Percentiles rank a stretch among this genome's conserved stretches.
Evolutionary conservation across 2,797 vertebrate genomes (phyloP).

Genomic region (Oreochromis mossambicus): DNA sequence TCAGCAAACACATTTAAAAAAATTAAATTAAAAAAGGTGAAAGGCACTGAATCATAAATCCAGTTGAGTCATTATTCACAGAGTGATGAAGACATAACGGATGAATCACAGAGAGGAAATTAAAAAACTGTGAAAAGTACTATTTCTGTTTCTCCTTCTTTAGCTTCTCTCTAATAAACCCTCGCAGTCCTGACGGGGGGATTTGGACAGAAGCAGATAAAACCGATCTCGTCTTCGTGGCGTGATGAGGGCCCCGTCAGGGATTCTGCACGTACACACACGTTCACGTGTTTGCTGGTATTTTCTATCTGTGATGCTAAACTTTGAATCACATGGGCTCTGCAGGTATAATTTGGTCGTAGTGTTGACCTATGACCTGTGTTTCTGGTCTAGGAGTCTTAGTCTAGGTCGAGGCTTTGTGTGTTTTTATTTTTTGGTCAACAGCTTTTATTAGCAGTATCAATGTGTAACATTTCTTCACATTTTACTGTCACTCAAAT

Average conservation of each 20-base stretch:
- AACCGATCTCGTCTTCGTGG: not conserved
- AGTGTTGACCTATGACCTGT: not conserved
- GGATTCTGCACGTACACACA: not conserved
- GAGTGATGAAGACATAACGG: not conserved
- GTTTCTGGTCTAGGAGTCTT: not conserved
- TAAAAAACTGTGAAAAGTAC: not conserved
- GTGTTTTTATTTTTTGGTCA: not conserved
- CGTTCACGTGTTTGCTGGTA: not conserved
- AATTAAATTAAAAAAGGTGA: not conserved
- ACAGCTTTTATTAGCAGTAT: not conserved
- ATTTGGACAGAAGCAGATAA: not conserved
- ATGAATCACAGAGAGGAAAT: not conserved
- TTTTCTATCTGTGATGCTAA: not conserved
- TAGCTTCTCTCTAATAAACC: not conserved
- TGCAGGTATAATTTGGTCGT: not conserved
- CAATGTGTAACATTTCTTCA: not conserved
- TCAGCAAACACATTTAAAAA: not conserved
- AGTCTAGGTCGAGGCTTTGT: not conserved
- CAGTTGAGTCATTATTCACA: not conserved
- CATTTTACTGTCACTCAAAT: not conserved
- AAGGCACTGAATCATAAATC: not conserved
- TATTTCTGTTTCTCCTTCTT: not conserved
- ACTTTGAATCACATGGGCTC: not conserved
- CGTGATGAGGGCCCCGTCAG: not conserved
- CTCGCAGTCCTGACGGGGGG: not conserved